Evolutionary conservation across 64 coral and sea anemone species (phyloP), one percentile per base, ranked within the genome.

Genomic region (Porites australiensis): DNA sequence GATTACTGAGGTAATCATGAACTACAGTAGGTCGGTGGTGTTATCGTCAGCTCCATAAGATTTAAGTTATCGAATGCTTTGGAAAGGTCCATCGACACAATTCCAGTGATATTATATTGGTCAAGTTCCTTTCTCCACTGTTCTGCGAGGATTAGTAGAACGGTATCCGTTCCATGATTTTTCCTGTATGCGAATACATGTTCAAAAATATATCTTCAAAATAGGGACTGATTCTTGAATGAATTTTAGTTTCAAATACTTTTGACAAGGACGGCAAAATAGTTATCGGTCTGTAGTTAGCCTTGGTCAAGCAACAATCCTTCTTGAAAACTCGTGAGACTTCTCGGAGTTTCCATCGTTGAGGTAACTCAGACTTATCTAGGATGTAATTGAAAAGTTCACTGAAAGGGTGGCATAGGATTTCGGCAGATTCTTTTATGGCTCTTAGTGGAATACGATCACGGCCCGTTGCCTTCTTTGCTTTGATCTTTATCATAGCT

Each of bases 41-140:
- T 88, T 87, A 49, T 93, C 55, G 45, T 71, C 85, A 70, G 70
- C 57, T 37, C 92, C 76, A 88, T 75, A 94, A 13, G 53, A 58
- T 43, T 89, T 74, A 77, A 79, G 58, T 13, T 70, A 53, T 88
- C 77, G 44, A 93, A 88, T 15, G 92, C 82, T 27, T 87, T 93
- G 21, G 54, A 77, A 51, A 93, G 61, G 59, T 80, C 84, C 75
- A 94, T 88, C 49, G 84, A 22, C 55, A 88, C 62, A 75, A 78
- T 43, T 60, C 76, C 64, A 60, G 88, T 88, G 23, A 53, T 71
- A 49, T 84, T 84, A 44, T 47, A 44, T 37, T 84, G 0, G 18
- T 68, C 81, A 12, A 84, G 60, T 84, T 84, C 60, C 15, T 66
- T 84, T 12, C 44, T 84, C 57, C 60, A 86, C 20, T 91, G 64